phyloP scores from a whole-genome alignment of 2,888 invertebrate species.

The Caenorhabditis sulstoni region DNA sequence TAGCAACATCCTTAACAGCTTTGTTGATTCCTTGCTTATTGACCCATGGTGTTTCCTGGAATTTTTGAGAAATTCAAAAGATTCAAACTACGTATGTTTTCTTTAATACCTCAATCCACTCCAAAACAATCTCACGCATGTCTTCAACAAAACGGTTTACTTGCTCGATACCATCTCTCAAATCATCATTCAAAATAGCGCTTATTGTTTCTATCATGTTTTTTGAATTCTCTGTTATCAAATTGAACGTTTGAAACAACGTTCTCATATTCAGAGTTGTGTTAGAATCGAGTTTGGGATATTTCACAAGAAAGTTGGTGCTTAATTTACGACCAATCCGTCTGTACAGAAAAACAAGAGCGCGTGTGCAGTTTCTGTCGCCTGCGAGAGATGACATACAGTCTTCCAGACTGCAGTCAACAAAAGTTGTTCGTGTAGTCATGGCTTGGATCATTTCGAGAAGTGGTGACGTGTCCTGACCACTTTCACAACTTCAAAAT shows the following conservation, averaged over 20 bases:
- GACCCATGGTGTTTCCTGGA: slow-evolving; percentile 6
- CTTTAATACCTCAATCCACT: not conserved
- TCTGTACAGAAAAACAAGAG: not conserved
- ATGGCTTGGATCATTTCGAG: not conserved
- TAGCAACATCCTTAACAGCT: not conserved
- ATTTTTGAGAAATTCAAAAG: not conserved
- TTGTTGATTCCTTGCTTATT: not conserved
- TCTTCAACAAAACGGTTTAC: not conserved
- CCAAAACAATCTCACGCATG: not conserved
- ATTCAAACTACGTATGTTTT: no score
- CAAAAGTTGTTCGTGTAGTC: not conserved
- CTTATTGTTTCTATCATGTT: not conserved
- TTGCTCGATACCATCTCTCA: not conserved
- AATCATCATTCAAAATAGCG: not conserved
- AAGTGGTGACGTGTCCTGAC: not conserved
- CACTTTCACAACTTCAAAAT: not conserved
- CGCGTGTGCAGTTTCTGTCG: not conserved
- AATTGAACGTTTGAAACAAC: no score
- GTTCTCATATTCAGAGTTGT: no score
- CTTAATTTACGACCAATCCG: not conserved
- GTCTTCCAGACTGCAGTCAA: not conserved
- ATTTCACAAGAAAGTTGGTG: not conserved
- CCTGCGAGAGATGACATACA: not conserved
- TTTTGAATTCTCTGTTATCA: no score
- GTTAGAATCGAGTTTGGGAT: no score